Base-by-base conservation (phyloP, 2,888 invertebrate genomes). In the Thymelicus sylvestris region DNA sequence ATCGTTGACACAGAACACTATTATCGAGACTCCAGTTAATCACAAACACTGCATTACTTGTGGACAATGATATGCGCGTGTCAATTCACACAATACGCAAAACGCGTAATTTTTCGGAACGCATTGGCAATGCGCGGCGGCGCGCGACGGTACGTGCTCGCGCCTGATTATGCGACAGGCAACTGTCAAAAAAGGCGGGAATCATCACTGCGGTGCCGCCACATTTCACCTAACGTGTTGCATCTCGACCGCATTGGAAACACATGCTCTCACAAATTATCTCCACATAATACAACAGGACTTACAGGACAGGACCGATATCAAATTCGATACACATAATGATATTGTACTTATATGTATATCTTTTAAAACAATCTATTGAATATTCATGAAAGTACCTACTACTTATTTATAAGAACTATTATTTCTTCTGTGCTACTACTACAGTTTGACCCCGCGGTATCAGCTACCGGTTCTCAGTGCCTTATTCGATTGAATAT, bases 141-240 rank as follows among this genome's bases (percentile, higher is more conserved):
- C 15, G 15, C 12, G 69, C 71, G n/a, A 50, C 69, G 65, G 67
- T 72, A 73, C 76, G 76, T 75, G 70, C 70, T 70, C 60, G 24
- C 76, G 71, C 52, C 57, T 19, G 73, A 73, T 73, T 66, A 71
- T 72, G 80, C 83, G 77, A 77, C 80, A 72, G 71, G 73, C 76
- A 74, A 87, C 88, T 88, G 83, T 83, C 83, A 81, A 83, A 85
- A 84, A 81, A 78, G 84, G 86, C 87, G 86, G 86, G 83, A 86
- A 81, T 74, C 60, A 68, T 64, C 60, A 63, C 72, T 39, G 61
- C 59, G 62, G 67, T 47, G 66, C 44, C 67, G 71, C 68, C 57
- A 50, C 69, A 59, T 48, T 15, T 19, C 41, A 38, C 15, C 38
- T n/a, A 24, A 69, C 59, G 60, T 65, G 70, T 52, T 75, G 66